phyloP scores from a whole-genome alignment of 2,888 invertebrate species.

The Thecocarcelia acutangulata region DNA sequence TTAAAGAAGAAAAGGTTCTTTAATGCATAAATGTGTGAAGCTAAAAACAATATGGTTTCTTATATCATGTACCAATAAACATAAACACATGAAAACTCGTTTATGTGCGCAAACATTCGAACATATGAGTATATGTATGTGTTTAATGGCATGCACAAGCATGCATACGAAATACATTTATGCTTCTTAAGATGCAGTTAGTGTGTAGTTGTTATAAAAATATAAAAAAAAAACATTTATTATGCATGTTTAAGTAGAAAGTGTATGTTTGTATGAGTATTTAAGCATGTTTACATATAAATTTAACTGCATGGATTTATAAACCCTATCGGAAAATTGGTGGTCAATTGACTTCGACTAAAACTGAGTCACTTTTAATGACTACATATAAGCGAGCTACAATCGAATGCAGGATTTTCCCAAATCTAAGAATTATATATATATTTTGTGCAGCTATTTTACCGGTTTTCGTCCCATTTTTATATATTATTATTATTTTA shows the following conservation, averaged over 20 bases:
- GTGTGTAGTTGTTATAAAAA: slow-evolving; percentile 38
- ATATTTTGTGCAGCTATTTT: too few relatives aligned
- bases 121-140: neutral
- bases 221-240: slow-evolving; percentile 30
- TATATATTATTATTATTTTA: too few relatives aligned
- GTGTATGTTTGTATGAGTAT: neutral
- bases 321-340: too few relatives aligned
- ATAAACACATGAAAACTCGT: neutral
- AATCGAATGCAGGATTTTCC: too few relatives aligned
- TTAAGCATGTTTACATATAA: neutral
- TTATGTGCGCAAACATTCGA: neutral
- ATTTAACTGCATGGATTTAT: neutral
- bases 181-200: slow-evolving; percentile 27
- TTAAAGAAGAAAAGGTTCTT: neutral
- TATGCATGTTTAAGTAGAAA: slow-evolving; percentile 35
- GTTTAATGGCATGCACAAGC: neutral
- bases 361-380: neutral
- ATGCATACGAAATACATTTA: slow-evolving; percentile 1
- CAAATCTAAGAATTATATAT: too few relatives aligned
- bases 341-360: too few relatives aligned
- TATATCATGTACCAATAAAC: neutral
- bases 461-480: too few relatives aligned
- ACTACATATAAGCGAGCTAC: too few relatives aligned
- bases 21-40: slow-evolving; percentile 7
- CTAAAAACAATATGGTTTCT: slow-evolving; percentile 48